Evolutionary conservation across 2,797 vertebrate genomes (phyloP).

Genomic region (Acrossocheilus fasciatus): DNA sequence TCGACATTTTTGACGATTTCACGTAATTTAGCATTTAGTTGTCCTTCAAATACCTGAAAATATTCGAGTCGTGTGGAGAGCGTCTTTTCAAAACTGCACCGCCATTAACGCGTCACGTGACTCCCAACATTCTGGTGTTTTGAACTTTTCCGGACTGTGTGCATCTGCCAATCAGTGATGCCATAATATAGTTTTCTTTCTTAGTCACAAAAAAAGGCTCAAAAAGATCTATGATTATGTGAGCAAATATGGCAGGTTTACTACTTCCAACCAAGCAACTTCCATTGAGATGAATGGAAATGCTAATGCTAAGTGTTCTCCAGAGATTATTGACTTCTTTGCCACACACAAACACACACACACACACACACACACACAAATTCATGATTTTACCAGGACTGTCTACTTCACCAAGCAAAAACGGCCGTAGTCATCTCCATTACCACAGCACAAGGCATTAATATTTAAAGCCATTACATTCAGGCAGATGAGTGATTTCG

Average conservation of each 20-base stretch:
- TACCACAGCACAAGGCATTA: background rate
- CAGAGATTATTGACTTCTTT: background rate
- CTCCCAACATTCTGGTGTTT: background rate
- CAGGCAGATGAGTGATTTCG: slow-evolving; percentile 28
- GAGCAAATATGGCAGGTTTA: background rate
- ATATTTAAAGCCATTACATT: slow-evolving; percentile 43
- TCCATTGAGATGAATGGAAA: slow-evolving; percentile 17
- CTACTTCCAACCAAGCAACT: slow-evolving; percentile 1
- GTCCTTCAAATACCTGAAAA: too few relatives aligned
- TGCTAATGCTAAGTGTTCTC: background rate
- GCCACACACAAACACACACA: background rate
- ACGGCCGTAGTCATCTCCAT: background rate
- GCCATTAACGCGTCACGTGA: too few relatives aligned
- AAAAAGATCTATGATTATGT: background rate
- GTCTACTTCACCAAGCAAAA: background rate
- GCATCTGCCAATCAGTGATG: background rate
- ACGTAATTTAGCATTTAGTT: too few relatives aligned
- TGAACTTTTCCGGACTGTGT: background rate
- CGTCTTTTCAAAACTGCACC: too few relatives aligned
- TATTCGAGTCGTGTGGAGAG: too few relatives aligned
- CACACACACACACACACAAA: background rate
- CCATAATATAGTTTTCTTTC: background rate
- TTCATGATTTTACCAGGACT: background rate
- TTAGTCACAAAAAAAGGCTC: background rate
- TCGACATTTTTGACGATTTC: too few relatives aligned